phyloP scores from a whole-genome alignment of 1,140 invertebrate genomes.

The Ptiloglossa arizonensis region DNA sequence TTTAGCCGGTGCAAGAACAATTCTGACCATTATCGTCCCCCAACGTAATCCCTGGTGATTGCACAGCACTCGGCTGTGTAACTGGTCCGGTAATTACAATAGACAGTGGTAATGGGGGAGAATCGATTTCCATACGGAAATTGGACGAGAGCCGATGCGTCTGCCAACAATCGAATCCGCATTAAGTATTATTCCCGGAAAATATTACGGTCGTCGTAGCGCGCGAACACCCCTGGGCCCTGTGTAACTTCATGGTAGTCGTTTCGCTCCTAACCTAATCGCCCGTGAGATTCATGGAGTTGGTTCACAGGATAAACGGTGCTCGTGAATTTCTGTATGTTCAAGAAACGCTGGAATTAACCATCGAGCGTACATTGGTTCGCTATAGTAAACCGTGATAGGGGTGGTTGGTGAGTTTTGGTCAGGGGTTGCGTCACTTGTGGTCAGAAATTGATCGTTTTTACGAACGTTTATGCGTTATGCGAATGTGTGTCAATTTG shows the following conservation, averaged over 20 bases:
- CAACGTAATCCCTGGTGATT: constrained; percentile 53
- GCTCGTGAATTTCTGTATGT: too few relatives aligned
- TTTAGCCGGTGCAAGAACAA: constrained; percentile 36
- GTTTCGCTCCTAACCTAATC: not conserved
- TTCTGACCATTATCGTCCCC: constrained; percentile 34
- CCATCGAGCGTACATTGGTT: too few relatives aligned
- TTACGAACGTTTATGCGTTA: too few relatives aligned
- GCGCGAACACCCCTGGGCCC: not conserved
- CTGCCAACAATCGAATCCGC: constrained; percentile 6
- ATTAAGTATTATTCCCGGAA: constrained; percentile 25
- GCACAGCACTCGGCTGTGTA: constrained; percentile 33
- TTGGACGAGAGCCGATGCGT: constrained; percentile 12
- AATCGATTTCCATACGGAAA: constrained; percentile 46
- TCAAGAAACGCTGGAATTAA: too few relatives aligned
- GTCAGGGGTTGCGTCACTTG: too few relatives aligned
- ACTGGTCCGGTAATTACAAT: constrained; percentile 50
- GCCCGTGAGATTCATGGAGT: not conserved
- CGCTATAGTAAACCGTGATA: too few relatives aligned
- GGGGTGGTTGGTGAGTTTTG: too few relatives aligned
- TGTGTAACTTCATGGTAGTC: not conserved
- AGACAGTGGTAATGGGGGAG: constrained; percentile 26
- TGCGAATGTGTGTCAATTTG: too few relatives aligned
- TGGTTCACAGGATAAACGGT: too few relatives aligned
- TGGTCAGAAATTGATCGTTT: too few relatives aligned
- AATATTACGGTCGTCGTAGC: constrained; percentile 11